Conservation (phyloP, 1,140 invertebrate genomes). For the Drosophila murphyi region DNA sequence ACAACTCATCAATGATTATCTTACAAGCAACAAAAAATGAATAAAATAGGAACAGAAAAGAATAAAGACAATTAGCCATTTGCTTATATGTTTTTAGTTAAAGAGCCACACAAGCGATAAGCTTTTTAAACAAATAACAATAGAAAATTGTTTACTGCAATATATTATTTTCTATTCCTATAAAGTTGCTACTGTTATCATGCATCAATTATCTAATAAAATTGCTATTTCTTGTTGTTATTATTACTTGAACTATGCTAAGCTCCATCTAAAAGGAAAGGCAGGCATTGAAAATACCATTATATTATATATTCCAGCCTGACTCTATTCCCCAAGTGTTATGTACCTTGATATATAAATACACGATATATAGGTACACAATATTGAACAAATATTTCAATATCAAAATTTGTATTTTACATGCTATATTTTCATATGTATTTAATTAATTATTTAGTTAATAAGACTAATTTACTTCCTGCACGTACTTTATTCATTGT, state of each 20-base stretch:
- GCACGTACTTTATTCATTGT: no score
- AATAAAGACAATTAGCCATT: conserved; percentile 63
- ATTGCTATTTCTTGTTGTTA: conserved; percentile 41
- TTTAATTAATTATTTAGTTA: no score
- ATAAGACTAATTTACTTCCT: no score
- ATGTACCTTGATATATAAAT: no score
- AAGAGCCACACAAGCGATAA: conserved; percentile 56
- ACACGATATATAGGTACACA: no score
- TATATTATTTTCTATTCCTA: conserved; percentile 51
- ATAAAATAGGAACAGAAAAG: background rate
- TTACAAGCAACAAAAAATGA: conserved; percentile 23
- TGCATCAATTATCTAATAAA: conserved; percentile 61
- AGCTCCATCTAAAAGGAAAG: no score
- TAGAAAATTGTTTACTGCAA: conserved; percentile 62
- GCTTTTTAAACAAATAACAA: conserved; percentile 67
- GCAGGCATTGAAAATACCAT: no score
- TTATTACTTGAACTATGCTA: conserved; percentile 12
- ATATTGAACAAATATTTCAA: no score
- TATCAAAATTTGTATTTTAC: no score
- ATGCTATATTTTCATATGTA: no score
- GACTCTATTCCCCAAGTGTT: no score
- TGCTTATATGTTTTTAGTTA: conserved; percentile 55
- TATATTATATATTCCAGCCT: no score
- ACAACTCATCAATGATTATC: conserved; percentile 37
- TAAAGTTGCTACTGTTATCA: conserved; percentile 23